These are phyloP conservation scores for Beris chalybata DNA, from an alignment of 2,888 invertebrate species.

Conservation along the genomic window DNA sequence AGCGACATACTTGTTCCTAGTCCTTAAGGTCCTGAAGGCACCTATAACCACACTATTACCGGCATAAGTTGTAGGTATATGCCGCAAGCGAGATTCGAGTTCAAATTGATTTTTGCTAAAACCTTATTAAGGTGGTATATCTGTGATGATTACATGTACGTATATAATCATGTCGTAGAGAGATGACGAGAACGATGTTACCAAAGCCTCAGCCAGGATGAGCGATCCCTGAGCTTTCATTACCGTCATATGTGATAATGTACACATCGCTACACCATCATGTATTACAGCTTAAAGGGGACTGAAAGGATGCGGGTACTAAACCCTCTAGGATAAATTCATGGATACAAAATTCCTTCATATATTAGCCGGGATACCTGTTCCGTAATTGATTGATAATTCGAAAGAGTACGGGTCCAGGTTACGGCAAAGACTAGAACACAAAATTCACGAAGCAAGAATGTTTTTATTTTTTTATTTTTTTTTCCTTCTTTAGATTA, in stretches of 20 bases:
- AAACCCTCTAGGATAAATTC: not conserved
- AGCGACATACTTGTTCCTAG: no score
- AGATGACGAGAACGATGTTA: not conserved
- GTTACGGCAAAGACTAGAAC: not conserved
- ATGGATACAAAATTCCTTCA: slow-evolving; percentile 9
- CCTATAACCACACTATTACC: no score
- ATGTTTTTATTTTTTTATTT: no score
- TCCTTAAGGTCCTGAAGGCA: no score
- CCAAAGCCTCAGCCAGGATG: not conserved
- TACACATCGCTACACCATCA: no score
- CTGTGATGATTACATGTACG: not conserved
- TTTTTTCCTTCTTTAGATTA: no score
- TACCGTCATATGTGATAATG: no score
- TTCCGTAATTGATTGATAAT: slow-evolving; percentile 21
- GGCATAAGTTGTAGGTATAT: not conserved
- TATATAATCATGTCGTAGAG: not conserved
- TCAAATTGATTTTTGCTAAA: slow-evolving; percentile 19
- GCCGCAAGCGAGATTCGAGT: not conserved
- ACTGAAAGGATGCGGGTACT: no score
- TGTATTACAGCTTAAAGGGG: no score
- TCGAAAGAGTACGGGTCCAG: slow-evolving; percentile 18
- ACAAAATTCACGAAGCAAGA: no score
- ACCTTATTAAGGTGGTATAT: slow-evolving; percentile 3
- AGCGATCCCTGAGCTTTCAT: no score
- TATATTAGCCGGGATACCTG: not conserved